Percentiles rank a stretch among this genome's conserved stretches.
phyloP scores from a whole-genome alignment of 2,797 vertebrate species.

The Bovichtus variegatus region DNA sequence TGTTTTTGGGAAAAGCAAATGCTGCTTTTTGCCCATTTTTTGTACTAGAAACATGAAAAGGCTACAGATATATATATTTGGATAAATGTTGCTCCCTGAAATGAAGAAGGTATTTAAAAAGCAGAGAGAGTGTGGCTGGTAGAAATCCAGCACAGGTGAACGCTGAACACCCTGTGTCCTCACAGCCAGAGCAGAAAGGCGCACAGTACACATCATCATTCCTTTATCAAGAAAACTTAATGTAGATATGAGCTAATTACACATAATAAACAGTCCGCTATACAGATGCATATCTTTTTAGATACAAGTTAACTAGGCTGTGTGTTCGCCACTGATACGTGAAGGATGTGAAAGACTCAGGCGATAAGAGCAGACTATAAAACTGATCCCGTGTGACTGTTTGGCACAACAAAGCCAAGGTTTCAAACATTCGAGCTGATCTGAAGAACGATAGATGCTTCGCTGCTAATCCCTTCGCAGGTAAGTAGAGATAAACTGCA shows the following conservation, averaged over 20 bases:
- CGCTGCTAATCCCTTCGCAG: constrained; percentile 36
- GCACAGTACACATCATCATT: neutral
- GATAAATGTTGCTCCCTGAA: constrained; percentile 6
- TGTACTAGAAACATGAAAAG: neutral
- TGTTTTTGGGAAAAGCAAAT: neutral
- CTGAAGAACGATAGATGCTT: constrained; percentile 16
- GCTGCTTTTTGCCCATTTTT: neutral
- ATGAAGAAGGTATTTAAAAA: neutral
- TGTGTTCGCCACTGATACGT: constrained; percentile 27
- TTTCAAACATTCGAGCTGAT: constrained; percentile 47
- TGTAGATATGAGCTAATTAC: constrained; percentile 15
- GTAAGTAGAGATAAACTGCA: constrained; percentile 64
- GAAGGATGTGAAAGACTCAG: constrained; percentile 19
- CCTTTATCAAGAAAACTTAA: neutral
- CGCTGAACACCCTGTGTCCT: too few species aligned
- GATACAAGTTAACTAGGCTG: constrained; percentile 1
- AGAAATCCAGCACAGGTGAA: neutral
- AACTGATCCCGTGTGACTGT: constrained; percentile 45
- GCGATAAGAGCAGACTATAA: constrained; percentile 30
- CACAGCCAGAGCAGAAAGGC: neutral
- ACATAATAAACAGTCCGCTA: constrained; percentile 6
- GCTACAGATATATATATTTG: neutral
- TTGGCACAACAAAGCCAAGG: constrained; percentile 74
- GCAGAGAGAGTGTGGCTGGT: neutral
- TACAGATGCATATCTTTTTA: constrained; percentile 19